Conservation (phyloP, 1,140 invertebrate species). For the Atta texana region DNA sequence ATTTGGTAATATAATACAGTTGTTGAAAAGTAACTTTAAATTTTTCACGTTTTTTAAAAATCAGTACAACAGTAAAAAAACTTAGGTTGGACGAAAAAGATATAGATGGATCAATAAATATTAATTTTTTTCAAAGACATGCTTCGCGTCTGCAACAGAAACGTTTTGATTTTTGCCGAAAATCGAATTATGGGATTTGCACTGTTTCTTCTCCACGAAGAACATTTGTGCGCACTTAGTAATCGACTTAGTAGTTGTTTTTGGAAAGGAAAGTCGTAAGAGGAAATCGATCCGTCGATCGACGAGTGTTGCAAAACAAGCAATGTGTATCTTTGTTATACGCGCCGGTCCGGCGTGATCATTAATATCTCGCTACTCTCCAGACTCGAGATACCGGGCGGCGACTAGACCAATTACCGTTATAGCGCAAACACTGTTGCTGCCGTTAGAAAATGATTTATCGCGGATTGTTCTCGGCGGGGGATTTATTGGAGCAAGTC, state of each 20-base stretch:
- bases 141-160: neutral
- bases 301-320: conserved; percentile 49
- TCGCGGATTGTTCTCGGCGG: conserved; percentile 65
- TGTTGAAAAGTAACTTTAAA: no score
- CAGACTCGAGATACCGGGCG: conserved; percentile 60
- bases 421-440: conserved; percentile 68
- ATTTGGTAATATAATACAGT: no score
- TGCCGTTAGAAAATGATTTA: conserved; percentile 74
- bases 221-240: neutral
- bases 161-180: no score
- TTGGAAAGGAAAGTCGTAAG: conserved; percentile 68
- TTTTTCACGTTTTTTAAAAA: no score
- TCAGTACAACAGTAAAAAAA: no score
- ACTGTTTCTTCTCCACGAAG: neutral
- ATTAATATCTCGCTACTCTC: conserved; percentile 69
- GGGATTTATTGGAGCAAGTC: conserved; percentile 71
- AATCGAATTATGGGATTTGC: neutral
- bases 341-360: conserved; percentile 38
- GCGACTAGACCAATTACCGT: conserved; percentile 75
- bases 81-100: no score
- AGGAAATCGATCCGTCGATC: conserved; percentile 60
- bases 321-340: conserved; percentile 62
- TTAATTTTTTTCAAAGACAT: neutral
- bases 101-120: neutral
- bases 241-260: conserved; percentile 34